Evolutionary conservation across 2,888 invertebrate species (phyloP).

Genomic region (Colostygia pectinataria): DNA sequence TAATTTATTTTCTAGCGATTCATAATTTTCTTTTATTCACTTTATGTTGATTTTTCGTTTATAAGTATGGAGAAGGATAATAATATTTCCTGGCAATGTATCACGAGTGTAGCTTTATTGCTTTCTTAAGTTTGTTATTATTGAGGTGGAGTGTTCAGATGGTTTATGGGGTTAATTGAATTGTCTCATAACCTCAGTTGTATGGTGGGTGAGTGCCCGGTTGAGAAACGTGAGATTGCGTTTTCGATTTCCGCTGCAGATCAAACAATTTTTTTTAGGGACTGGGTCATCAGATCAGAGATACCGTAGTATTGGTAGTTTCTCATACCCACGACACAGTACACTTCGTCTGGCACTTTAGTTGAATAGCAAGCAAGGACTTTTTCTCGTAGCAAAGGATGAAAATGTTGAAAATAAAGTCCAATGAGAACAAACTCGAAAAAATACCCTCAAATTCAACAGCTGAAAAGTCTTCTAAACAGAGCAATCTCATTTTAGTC

Average conservation of each 20-base stretch:
- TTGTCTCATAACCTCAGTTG: slow-evolving; percentile 5
- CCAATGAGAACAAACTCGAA: background rate
- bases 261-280: no score
- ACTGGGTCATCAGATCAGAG: no score
- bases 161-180: slow-evolving; percentile 32
- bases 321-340: no score
- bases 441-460: slow-evolving; percentile 7
- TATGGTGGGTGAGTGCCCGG: no score
- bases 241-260: no score
- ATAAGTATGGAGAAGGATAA: slow-evolving; percentile 79
- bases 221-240: no score
- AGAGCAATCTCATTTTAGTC: slow-evolving; percentile 13
- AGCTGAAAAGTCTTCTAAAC: slow-evolving; percentile 15
- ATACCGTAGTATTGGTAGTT: no score
- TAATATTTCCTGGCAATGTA: slow-evolving; percentile 81
- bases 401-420: no score
- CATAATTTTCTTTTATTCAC: slow-evolving; percentile 84
- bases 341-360: no score
- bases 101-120: slow-evolving; percentile 70
- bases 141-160: slow-evolving; percentile 42
- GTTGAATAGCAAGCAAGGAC: no score
- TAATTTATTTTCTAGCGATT: slow-evolving; percentile 82
- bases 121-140: slow-evolving; percentile 69
- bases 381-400: no score
- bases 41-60: slow-evolving; percentile 82